Evolutionary conservation across 2,113 vertebrate genomes (phyloP), one percentile per base, ranked within the genome.

Genomic region (Corythornis madagascariensis): DNA sequence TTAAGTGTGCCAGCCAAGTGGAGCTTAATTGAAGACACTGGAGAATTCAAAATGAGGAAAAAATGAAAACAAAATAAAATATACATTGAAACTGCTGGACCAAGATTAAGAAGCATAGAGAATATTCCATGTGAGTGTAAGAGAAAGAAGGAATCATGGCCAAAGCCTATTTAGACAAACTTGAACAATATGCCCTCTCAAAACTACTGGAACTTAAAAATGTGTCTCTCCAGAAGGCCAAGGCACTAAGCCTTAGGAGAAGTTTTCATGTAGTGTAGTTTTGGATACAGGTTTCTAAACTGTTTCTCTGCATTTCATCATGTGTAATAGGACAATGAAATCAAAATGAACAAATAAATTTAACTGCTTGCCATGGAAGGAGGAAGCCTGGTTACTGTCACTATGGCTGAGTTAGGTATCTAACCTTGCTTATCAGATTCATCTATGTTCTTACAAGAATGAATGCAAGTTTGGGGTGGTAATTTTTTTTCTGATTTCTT

Each of bases 31-130:
- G 45, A 86, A 90, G 43, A 76, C 0, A 0, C 25, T 43, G 43
- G 38, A 91, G 83, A 92, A 66, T 76, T 89, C 87, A 72, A 94
- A 83, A 87, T 85, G 1, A 90, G 33, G 48, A 76, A 31, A 79
- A 87, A 89, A 89, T 33, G 5, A 87, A 87, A 93, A 90, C 80
- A 93, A 93, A 84, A 86, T 93, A 70, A 95, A 88, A 92, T 59
- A 82, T 63, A 79, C 79, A 87, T 77, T 76, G 57, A 69, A 95
- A 76, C 9, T 87, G 43, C 55, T 35, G 67, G 45, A 22, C 52
- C 74, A 82, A 84, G 70, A 79, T 79, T 79, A 93, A 90, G 59
- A 10, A 77, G 14, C 9, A 7, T 50, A 48, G 25, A 65, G 11
- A 88, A 63, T 63, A 75, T 70, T 86, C 33, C 56, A 83, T 0